phyloP scores from a whole-genome alignment of 2,888 invertebrate species.

The Leucophenga montana region DNA sequence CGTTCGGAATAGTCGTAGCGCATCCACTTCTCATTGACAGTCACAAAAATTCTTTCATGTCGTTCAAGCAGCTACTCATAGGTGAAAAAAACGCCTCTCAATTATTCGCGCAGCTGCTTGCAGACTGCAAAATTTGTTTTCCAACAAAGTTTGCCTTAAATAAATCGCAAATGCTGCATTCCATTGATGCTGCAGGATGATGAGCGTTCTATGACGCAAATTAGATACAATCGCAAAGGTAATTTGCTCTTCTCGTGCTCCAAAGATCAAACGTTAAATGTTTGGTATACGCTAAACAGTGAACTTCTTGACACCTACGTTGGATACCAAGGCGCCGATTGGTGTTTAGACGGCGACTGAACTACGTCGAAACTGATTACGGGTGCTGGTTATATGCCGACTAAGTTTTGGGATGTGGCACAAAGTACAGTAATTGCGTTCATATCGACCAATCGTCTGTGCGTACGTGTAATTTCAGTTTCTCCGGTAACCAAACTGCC shows the following conservation, averaged over 20 bases:
- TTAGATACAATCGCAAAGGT: conserved; percentile 98
- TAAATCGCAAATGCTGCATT: conserved; percentile 62
- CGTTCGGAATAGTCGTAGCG: too few relatives aligned
- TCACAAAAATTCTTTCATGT: too few relatives aligned
- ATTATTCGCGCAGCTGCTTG: conserved; percentile 56
- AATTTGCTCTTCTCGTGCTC: conserved; percentile 96
- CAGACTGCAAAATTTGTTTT: conserved; percentile 58
- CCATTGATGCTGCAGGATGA: conserved; percentile 99
- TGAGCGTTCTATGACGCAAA: conserved; percentile 98
- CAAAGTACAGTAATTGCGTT: conserved; percentile 85
- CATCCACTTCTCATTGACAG: too few relatives aligned
- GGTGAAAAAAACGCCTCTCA: too few relatives aligned
- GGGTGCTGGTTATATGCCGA: conserved; percentile 95
- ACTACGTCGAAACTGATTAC: conserved; percentile 91
- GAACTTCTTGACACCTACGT: conserved; percentile 96
- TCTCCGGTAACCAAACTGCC: conserved; percentile 91
- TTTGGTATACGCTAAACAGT: conserved; percentile 98
- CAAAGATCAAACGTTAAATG: conserved; percentile 96
- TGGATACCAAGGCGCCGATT: conserved; percentile 97
- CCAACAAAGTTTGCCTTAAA: conserved; percentile 34
- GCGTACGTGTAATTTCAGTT: conserved; percentile 92
- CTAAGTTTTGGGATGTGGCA: conserved; percentile 94
- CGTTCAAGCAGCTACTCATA: too few relatives aligned
- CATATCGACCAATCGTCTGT: conserved; percentile 88
- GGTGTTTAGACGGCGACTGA: conserved; percentile 99